phyloP scores from a whole-genome alignment of 1,140 invertebrate species.

The Listronotus bonariensis region DNA sequence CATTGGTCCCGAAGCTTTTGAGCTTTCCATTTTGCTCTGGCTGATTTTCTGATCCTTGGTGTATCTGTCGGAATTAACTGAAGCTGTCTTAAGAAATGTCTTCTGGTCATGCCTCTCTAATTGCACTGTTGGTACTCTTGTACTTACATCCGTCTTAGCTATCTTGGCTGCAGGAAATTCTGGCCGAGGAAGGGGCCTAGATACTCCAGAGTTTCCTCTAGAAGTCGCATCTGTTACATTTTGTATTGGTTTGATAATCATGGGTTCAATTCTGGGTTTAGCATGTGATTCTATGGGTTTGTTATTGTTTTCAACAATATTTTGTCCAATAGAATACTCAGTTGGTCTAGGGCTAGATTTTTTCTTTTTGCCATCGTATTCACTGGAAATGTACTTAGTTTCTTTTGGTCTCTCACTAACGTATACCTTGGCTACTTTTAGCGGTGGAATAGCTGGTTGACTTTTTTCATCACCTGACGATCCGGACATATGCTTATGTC shows the following conservation, averaged over 20 bases:
- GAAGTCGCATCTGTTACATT: background rate
- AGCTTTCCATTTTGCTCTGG: constrained; percentile 37
- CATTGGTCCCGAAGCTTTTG: constrained; percentile 32
- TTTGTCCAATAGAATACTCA: constrained; percentile 7
- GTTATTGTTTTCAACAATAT: constrained; percentile 26
- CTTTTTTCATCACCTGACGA: constrained; percentile 32
- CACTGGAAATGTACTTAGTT: background rate
- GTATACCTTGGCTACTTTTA: constrained; percentile 36
- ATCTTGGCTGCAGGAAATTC: constrained; percentile 8
- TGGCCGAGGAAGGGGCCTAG: background rate
- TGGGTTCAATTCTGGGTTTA: constrained; percentile 24
- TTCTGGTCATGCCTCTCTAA: constrained; percentile 41
- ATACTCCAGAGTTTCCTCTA: background rate
- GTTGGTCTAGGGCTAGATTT: constrained; percentile 8
- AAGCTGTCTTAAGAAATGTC: constrained; percentile 51
- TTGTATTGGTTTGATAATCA: constrained; percentile 22
- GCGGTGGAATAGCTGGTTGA: constrained; percentile 36
- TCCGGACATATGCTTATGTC: constrained; percentile 48
- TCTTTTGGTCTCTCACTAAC: constrained; percentile 14
- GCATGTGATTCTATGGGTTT: constrained; percentile 13
- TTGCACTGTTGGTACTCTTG: constrained; percentile 32
- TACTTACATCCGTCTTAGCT: constrained; percentile 35
- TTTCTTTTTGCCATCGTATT: constrained; percentile 21
- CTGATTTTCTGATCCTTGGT: constrained; percentile 39
- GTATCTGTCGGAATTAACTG: constrained; percentile 47